phyloP scores from a whole-genome alignment of 2,113 vertebrate genomes.

The Oenanthe melanoleuca region DNA sequence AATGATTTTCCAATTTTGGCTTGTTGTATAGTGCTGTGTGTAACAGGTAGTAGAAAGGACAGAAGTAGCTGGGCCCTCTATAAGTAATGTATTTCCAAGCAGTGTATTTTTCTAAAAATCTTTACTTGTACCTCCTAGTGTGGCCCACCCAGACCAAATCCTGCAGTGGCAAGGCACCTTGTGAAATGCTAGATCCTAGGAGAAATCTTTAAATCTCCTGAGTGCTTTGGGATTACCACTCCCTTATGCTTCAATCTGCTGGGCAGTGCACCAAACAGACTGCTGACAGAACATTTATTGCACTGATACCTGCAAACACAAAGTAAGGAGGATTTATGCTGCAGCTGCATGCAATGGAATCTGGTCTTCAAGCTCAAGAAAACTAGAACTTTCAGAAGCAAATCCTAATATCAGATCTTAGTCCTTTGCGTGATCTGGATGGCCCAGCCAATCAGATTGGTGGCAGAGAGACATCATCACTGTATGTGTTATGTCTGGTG shows the following conservation, averaged over 20 bases:
- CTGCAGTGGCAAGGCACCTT: accelerated
- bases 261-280: background rate
- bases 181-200: background rate
- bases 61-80: background rate
- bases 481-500: background rate
- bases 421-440: background rate
- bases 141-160: background rate
- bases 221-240: background rate
- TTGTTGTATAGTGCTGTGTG: background rate
- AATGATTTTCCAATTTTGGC: background rate
- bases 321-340: background rate
- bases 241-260: background rate
- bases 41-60: background rate
- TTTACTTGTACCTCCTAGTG: background rate
- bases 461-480: background rate
- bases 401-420: background rate
- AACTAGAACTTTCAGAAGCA: background rate
- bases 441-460: background rate
- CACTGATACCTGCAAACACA: background rate
- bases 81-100: background rate
- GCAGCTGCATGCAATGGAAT: background rate
- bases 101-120: background rate
- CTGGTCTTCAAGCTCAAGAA: background rate
- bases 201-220: background rate
- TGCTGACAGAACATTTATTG: background rate